phyloP scores from a whole-genome alignment of 2,113 vertebrate genomes.

The Paraplagusia blochii region DNA sequence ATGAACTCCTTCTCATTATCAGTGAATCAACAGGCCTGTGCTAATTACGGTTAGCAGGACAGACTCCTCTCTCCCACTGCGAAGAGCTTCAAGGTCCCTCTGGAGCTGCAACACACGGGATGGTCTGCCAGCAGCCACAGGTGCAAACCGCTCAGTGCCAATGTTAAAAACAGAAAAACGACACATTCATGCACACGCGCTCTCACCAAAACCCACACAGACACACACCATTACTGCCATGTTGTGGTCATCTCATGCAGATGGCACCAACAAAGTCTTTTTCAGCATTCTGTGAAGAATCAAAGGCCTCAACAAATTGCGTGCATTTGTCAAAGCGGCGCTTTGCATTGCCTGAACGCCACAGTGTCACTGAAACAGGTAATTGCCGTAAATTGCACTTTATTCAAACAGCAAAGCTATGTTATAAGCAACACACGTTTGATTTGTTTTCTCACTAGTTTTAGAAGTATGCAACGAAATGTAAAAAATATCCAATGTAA shows the following conservation, averaged over 20 bases:
- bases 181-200: conserved; percentile 32
- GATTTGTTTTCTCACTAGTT: no score
- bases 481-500: no score
- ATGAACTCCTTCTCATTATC: conserved; percentile 82
- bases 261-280: conserved; percentile 14
- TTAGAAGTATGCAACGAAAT: no score
- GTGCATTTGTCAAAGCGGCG: background rate
- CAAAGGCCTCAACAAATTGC: background rate
- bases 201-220: conserved; percentile 26
- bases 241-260: conserved; percentile 46
- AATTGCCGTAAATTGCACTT: no score
- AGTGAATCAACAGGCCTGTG: conserved; percentile 78
- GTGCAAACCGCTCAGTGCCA: conserved; percentile 63
- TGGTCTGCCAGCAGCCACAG: conserved; percentile 74
- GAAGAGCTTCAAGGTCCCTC: conserved; percentile 67
- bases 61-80: conserved; percentile 71
- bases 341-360: no score
- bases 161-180: conserved; percentile 53
- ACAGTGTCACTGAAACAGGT: no score
- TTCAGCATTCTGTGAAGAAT: conserved; percentile 14
- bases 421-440: no score
- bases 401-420: no score
- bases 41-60: conserved; percentile 79
- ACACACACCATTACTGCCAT: conserved; percentile 25
- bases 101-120: conserved; percentile 59